These are phyloP conservation scores for Campoletis sonorensis DNA, from an alignment of 1,140 invertebrate species.

Conservation along the genomic window DNA sequence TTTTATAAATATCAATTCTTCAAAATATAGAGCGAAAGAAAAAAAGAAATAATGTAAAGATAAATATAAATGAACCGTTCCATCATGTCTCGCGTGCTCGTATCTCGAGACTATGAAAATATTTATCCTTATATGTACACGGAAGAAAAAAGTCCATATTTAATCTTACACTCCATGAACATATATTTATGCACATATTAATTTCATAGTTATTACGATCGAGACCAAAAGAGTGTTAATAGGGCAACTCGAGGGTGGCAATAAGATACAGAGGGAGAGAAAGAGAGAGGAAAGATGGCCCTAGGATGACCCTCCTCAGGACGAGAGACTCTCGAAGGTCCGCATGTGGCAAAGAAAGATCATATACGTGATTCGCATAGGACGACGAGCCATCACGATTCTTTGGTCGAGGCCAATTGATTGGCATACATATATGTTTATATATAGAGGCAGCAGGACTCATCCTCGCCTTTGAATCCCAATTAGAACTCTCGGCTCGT, in stretches of 20 bases:
- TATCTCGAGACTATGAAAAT: too few species aligned
- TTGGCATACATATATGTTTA: not conserved
- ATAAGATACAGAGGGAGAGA: not conserved
- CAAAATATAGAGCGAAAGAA: too few species aligned
- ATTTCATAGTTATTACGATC: not conserved
- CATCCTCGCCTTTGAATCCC: slow-evolving; percentile 12
- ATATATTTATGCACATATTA: not conserved
- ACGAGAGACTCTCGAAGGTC: not conserved
- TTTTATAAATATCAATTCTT: too few species aligned
- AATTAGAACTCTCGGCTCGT: slow-evolving; percentile 11
- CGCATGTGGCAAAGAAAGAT: not conserved
- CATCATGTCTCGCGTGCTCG: too few species aligned
- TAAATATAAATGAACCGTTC: too few species aligned
- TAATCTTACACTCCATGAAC: too few species aligned
- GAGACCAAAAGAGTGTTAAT: not conserved
- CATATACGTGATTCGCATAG: slow-evolving; percentile 11
- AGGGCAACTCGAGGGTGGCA: not conserved
- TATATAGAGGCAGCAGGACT: not conserved
- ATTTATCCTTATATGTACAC: too few species aligned
- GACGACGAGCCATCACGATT: not conserved
- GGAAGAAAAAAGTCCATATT: too few species aligned
- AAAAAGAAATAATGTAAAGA: too few species aligned
- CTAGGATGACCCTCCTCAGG: not conserved
- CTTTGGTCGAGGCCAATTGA: not conserved
- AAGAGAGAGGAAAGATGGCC: not conserved